Percentiles rank a stretch among this genome's conserved stretches.
Conservation (phyloP, 2,113 vertebrate species). For the Eulemur macaco region DNA sequence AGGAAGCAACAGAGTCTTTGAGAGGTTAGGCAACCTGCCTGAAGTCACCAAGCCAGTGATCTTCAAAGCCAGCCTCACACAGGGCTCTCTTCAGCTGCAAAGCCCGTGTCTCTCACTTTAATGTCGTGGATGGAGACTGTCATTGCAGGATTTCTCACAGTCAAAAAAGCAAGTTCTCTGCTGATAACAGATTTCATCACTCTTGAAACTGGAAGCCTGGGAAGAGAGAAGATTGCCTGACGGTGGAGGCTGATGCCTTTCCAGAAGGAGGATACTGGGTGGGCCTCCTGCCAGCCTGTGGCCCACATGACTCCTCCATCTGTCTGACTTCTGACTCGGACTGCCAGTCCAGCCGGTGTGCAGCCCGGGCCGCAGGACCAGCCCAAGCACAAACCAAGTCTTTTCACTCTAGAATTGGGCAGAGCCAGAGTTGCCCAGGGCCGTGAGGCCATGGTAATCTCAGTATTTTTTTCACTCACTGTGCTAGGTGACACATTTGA, state of each 20-base stretch:
- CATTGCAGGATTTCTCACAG: constrained; percentile 21
- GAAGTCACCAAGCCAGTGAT: background rate
- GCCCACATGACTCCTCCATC: constrained; percentile 68
- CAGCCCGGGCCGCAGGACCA: background rate
- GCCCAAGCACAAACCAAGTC: background rate
- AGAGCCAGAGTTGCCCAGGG: background rate
- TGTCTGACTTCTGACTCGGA: constrained; percentile 59
- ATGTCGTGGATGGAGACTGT: constrained; percentile 5
- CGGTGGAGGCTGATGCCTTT: background rate
- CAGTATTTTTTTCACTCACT: background rate
- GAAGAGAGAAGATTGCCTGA: constrained; percentile 36
- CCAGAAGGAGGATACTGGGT: constrained; percentile 50
- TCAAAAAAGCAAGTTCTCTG: constrained; percentile 37
- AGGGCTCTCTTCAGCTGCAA: background rate
- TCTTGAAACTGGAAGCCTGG: constrained; percentile 54
- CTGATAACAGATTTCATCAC: constrained; percentile 59
- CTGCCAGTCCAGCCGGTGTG: background rate
- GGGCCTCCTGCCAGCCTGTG: constrained; percentile 49
- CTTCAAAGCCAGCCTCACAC: background rate
- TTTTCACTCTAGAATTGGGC: background rate
- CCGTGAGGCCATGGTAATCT: background rate
- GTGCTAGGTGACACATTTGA: background rate
- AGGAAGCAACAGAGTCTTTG: background rate
- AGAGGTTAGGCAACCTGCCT: background rate
- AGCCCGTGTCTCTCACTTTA: background rate